A percentile compares a stretch with the other conserved stretches of the same genome.
phyloP scores from a whole-genome alignment of 2,113 vertebrate genomes.

The Dascyllus trimaculatus region DNA sequence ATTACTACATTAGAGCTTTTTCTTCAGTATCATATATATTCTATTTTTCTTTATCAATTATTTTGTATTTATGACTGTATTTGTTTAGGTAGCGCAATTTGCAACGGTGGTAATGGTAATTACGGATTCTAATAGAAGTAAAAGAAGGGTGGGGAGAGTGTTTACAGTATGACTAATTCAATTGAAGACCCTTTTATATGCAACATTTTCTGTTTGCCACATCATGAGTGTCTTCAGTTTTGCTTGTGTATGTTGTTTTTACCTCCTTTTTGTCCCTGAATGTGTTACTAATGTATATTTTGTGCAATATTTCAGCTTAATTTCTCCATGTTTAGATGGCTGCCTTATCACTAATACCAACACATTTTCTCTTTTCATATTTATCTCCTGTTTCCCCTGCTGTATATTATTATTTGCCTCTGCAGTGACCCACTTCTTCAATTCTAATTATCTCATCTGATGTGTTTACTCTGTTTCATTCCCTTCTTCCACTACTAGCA shows the following conservation, averaged over 20 bases:
- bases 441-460: constrained; percentile 7
- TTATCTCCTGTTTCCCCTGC: constrained; percentile 7
- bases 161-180: not conserved
- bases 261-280: not conserved
- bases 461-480: constrained; percentile 3
- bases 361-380: not conserved
- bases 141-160: no score
- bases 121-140: not conserved
- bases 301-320: not conserved
- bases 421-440: not conserved
- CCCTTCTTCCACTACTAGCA: constrained; percentile 32
- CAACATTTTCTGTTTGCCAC: not conserved
- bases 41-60: not conserved
- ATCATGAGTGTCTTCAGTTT: not conserved
- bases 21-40: not conserved
- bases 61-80: not conserved
- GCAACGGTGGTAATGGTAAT: not conserved
- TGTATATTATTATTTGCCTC: constrained; percentile 5
- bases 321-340: not conserved
- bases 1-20: not conserved
- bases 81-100: not conserved
- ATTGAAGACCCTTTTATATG: not conserved
- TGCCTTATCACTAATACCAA: constrained; percentile 16
- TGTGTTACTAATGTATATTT: not conserved
- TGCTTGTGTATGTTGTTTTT: not conserved